Conservation (phyloP, 2,797 vertebrate genomes). For the Pagetopsis macropterus region DNA sequence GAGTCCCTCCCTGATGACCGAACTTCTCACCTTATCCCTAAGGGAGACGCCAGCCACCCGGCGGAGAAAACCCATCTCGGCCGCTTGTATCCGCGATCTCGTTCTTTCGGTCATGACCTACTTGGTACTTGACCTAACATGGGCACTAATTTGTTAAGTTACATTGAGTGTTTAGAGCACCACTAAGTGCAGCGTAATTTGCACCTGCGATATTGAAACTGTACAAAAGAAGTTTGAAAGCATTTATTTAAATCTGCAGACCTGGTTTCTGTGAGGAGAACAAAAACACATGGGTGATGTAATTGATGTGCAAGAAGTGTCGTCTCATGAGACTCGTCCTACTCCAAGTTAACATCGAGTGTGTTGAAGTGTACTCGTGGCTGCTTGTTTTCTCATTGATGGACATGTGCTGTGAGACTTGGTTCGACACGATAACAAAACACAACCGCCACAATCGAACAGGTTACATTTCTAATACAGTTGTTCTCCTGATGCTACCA, state of each 20-base stretch:
- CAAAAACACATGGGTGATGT: background rate
- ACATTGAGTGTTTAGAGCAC: background rate
- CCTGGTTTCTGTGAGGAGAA: background rate
- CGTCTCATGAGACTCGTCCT: conserved; percentile 26
- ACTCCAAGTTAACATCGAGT: conserved; percentile 33
- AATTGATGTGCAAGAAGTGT: conserved; percentile 29
- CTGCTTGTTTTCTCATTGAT: background rate
- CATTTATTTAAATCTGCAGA: background rate
- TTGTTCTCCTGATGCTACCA: conserved; percentile 54
- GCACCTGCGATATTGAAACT: background rate
- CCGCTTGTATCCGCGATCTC: too few relatives aligned
- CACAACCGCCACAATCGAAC: too few relatives aligned
- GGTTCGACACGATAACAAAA: too few relatives aligned
- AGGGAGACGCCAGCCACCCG: too few relatives aligned
- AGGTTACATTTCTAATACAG: conserved; percentile 42
- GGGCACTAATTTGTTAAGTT: conserved; percentile 3
- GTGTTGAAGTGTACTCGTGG: conserved; percentile 18
- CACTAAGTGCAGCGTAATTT: background rate
- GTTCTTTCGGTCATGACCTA: too few relatives aligned
- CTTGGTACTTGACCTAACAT: background rate
- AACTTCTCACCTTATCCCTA: too few relatives aligned
- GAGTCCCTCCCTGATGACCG: too few relatives aligned
- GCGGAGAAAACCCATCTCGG: too few relatives aligned
- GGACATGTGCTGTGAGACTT: background rate
- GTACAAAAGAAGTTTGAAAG: background rate